Evolutionary conservation across 1,140 invertebrate species (phyloP).

Genomic region (Temnothorax nylanderi): DNA sequence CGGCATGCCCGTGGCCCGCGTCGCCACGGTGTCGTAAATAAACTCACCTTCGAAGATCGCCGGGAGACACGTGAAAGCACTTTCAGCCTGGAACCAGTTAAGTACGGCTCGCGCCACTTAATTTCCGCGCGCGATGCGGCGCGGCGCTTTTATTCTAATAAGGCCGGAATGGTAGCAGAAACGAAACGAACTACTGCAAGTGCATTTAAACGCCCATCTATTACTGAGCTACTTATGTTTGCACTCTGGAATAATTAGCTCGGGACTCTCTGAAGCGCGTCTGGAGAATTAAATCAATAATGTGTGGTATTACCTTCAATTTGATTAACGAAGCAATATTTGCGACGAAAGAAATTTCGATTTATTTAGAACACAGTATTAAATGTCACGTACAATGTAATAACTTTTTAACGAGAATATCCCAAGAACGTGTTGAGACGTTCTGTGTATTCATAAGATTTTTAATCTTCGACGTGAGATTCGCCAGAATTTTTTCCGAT

Average conservation of each 20-base stretch:
- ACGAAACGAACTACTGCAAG: conserved; percentile 14
- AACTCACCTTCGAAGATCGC: conserved; percentile 60
- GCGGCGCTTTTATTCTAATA: conserved; percentile 57
- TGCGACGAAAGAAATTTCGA: neutral
- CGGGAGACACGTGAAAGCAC: conserved; percentile 56
- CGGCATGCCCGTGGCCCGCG: neutral
- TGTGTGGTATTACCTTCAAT: neutral
- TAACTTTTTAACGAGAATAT: neutral
- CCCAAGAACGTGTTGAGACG: neutral
- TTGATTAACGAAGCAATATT: neutral
- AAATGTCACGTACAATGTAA: neutral
- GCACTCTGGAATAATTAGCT: conserved; percentile 34
- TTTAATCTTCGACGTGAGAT: conserved; percentile 3
- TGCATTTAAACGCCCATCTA: conserved; percentile 43
- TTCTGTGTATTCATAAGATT: neutral
- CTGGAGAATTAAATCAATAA: conserved; percentile 5
- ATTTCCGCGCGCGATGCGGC: neutral
- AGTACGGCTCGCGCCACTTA: conserved; percentile 29
- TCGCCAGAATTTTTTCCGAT: conserved; percentile 1
- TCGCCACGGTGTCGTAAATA: conserved; percentile 62
- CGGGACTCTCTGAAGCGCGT: neutral
- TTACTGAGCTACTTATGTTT: conserved; percentile 38
- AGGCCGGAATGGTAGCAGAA: conserved; percentile 3
- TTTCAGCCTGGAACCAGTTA: conserved; percentile 34
- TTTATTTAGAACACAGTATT: neutral